phyloP scores from a whole-genome alignment of 2,888 invertebrate species.

The Caenorhabditis becei region DNA sequence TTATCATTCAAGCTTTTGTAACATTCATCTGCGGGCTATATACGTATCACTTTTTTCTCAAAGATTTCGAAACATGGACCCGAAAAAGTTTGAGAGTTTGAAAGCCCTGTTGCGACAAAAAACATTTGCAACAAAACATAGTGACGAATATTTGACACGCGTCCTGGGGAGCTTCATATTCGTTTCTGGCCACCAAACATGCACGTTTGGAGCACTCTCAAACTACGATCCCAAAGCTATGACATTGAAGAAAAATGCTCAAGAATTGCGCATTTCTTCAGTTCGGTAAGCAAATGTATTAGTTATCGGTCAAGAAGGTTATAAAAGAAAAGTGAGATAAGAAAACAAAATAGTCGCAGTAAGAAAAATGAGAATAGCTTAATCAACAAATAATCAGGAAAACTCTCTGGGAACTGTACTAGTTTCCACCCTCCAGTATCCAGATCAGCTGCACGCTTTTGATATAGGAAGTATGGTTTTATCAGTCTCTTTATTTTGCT shows the following conservation, averaged over 20 bases:
- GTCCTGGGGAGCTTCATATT: slow-evolving; percentile 13
- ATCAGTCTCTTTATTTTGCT: slow-evolving; percentile 32
- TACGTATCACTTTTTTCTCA: background rate
- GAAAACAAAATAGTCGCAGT: too few relatives aligned
- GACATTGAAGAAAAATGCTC: slow-evolving; percentile 42
- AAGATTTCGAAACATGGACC: too few relatives aligned
- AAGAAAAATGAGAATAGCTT: too few relatives aligned
- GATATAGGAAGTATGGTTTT: slow-evolving; percentile 16
- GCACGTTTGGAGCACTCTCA: slow-evolving; percentile 41
- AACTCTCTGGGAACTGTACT: background rate
- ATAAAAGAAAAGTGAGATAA: too few relatives aligned
- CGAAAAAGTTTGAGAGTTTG: background rate
- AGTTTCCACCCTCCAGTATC: too few relatives aligned
- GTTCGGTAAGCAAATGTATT: slow-evolving; percentile 30
- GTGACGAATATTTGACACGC: slow-evolving; percentile 53
- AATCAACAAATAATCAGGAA: too few relatives aligned
- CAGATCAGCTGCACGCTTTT: background rate
- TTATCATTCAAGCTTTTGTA: background rate
- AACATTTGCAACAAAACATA: slow-evolving; percentile 45
- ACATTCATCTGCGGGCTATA: too few relatives aligned
- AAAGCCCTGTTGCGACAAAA: slow-evolving; percentile 18
- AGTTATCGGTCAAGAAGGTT: background rate
- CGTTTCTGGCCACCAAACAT: slow-evolving; percentile 32
- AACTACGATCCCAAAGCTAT: slow-evolving; percentile 40
- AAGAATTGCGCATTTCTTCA: slow-evolving; percentile 29